phyloP scores from a whole-genome alignment of 2,113 vertebrate species.

The Archocentrus centrarchus region DNA sequence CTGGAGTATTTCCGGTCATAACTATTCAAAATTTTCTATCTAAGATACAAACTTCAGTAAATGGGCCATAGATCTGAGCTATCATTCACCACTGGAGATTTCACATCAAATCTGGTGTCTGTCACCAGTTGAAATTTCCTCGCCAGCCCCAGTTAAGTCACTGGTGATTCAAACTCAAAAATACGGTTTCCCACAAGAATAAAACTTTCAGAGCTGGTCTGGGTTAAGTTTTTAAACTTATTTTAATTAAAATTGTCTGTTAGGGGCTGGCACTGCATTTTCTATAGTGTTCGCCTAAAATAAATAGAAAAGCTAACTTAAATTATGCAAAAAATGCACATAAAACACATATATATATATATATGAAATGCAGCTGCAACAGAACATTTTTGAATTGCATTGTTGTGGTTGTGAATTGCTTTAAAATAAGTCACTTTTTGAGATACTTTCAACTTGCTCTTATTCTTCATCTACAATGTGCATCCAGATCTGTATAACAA shows the following conservation, averaged over 20 bases:
- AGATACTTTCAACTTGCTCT: background rate
- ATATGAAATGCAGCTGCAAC: background rate
- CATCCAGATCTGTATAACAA: background rate
- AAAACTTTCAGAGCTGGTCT: constrained; percentile 76
- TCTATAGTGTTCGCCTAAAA: background rate
- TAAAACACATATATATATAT: background rate
- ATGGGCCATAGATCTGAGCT: constrained; percentile 86
- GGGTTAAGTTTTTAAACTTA: constrained; percentile 72
- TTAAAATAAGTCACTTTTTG: background rate
- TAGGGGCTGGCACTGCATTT: background rate
- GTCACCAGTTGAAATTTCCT: constrained; percentile 76
- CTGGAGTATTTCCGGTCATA: constrained; percentile 81
- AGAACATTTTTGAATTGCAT: background rate
- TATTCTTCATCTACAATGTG: background rate
- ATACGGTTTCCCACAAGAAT: constrained; percentile 75
- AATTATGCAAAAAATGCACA: background rate
- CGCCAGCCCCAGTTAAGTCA: constrained; percentile 82
- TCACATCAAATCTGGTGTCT: constrained; percentile 81
- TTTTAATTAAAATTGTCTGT: constrained; percentile 59
- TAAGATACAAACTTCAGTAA: constrained; percentile 83
- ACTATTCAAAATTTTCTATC: constrained; percentile 79
- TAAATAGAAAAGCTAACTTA: background rate
- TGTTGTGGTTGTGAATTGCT: background rate
- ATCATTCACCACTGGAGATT: constrained; percentile 79
- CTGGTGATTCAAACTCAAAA: constrained; percentile 81